Evolutionary conservation across 2,113 vertebrate species (phyloP), one percentile per base, ranked within the genome.

Genomic region (Oriolus oriolus): DNA sequence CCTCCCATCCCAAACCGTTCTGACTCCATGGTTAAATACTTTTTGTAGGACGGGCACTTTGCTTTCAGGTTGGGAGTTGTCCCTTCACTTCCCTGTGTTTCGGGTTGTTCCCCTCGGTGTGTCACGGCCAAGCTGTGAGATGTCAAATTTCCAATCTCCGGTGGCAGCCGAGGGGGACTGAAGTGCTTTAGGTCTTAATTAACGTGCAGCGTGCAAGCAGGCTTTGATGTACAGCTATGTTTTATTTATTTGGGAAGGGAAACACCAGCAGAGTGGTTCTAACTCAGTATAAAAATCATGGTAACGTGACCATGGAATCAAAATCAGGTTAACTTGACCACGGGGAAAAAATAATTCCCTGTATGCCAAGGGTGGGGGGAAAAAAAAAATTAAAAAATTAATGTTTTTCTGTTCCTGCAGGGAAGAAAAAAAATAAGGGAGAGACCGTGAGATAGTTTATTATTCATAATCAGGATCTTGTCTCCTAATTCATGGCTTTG

Each of bases 131-230:
- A 52, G 63, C 90, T 50, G 65, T 0, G 15, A 60, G 57, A 74
- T 60, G 69, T 61, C 80, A 23, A 11, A 60, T 90, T 79, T 37
- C 37, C 59, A 47, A 1, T n/a, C 54, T 73, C 59, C 60, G 3
- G 13, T 75, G 61, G 2, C 65, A 7, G 0, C 78, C 2, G 0
- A 75, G 85, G 53, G 70, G 56, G 45, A 30, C 45, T 53, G 13
- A 39, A 69, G 59, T 44, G 93, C 77, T 93, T 93, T 85, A 66
- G 86, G 69, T 95, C 63, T 95, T 90, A 86, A 86, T 91, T 86
- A 96, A 83, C 0, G 11, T 83, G 26, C 45, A 50, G 13, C 45
- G 4, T 13, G 16, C 45, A 57, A 64, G 87, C 78, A 18, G 31
- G 22, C 71, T 78, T 92, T 81, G 77, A 66, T 77, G 80, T 35